These are phyloP conservation scores for Agyllia agylla DNA, from an alignment of 2,888 invertebrate genomes.

Conservation along the genomic window DNA sequence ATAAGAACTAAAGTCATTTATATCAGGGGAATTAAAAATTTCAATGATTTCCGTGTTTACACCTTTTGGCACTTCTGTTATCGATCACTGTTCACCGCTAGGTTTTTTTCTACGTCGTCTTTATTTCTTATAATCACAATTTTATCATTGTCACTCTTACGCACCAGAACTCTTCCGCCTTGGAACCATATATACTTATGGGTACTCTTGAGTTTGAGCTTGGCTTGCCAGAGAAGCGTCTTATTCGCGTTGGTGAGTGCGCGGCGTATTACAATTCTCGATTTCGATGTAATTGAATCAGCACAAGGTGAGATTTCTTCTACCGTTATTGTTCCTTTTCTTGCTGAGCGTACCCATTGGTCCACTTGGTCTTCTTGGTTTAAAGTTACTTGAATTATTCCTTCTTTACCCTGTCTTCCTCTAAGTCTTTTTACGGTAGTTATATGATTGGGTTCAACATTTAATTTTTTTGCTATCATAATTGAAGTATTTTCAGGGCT, in stretches of 20 bases:
- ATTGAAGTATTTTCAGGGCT: not conserved
- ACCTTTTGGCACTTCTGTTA: not conserved
- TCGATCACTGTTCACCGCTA: not conserved
- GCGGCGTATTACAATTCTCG: slow-evolving; percentile 2
- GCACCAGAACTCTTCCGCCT: slow-evolving; percentile 6
- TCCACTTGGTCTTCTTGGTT: not conserved
- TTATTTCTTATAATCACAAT: not conserved
- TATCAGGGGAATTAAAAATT: not conserved
- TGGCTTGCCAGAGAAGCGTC: slow-evolving; percentile 31
- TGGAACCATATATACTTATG: slow-evolving; percentile 48
- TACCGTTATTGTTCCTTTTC: not conserved
- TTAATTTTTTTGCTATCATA: not conserved
- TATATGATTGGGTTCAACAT: not conserved
- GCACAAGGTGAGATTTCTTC: not conserved
- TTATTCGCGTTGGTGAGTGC: slow-evolving; percentile 25
- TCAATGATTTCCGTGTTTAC: not conserved
- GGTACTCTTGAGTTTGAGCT: slow-evolving; percentile 26
- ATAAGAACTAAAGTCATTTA: not conserved
- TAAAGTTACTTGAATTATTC: not conserved
- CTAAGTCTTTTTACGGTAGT: not conserved
- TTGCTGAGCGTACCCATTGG: slow-evolving; percentile 8
- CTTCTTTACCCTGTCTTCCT: slow-evolving; percentile 1
- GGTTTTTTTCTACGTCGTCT: not conserved
- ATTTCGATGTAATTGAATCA: not conserved
- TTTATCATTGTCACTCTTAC: slow-evolving; percentile 34